phyloP scores from a whole-genome alignment of 2,888 invertebrate species.

The Boloria euphrosyne region DNA sequence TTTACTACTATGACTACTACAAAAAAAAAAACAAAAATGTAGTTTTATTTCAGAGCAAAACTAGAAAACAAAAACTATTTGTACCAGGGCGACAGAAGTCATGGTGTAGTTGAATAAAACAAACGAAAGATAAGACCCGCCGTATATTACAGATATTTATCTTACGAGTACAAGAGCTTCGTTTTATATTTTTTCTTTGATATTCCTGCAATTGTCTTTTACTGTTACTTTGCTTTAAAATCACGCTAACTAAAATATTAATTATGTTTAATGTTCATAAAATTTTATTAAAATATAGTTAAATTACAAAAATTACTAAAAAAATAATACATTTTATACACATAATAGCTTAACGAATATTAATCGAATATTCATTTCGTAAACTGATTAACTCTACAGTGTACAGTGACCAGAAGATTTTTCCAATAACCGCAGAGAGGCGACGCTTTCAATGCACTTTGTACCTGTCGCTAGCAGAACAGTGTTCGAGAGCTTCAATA shows the following conservation, averaged over 20 bases:
- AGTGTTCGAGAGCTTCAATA: constrained; percentile 11
- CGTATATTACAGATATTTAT: constrained; percentile 15
- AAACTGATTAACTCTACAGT: not conserved
- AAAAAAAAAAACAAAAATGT: not conserved
- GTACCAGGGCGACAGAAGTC: constrained; percentile 33
- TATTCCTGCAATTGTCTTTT: not conserved
- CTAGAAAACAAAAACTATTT: constrained; percentile 39
- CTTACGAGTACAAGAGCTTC: constrained; percentile 1
- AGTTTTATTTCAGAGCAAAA: not conserved
- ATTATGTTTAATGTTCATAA: no score
- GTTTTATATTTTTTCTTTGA: not conserved
- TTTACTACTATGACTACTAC: not conserved
- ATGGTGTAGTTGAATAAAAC: constrained; percentile 20
- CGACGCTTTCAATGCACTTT: constrained; percentile 24
- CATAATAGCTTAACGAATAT: not conserved
- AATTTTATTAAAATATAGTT: no score
- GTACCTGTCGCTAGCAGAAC: constrained; percentile 28
- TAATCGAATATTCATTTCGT: not conserved
- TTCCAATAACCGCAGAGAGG: constrained; percentile 27
- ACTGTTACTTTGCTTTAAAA: not conserved
- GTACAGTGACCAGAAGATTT: constrained; percentile 15
- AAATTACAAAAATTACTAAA: no score
- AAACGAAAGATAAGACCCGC: constrained; percentile 18
- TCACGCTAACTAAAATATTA: no score
- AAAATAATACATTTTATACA: not conserved